Percentiles rank a stretch among this genome's conserved stretches.
phyloP scores from a whole-genome alignment of 2,113 vertebrate genomes.

The Drymodes brunneopygia region DNA sequence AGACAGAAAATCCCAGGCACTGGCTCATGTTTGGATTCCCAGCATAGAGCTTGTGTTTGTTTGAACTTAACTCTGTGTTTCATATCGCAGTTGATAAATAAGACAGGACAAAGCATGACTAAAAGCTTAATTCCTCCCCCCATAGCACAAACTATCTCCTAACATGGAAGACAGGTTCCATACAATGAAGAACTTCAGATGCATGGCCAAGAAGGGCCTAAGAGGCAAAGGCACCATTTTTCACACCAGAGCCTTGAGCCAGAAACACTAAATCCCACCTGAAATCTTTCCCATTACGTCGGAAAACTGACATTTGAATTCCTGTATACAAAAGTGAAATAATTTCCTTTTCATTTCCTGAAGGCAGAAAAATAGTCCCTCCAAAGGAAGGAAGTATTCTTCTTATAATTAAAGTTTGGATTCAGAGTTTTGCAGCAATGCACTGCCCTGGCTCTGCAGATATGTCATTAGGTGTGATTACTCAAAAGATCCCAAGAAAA shows the following conservation, averaged over 20 bases:
- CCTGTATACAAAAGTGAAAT: background rate
- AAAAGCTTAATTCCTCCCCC: background rate
- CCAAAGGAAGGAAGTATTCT: background rate
- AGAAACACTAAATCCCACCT: background rate
- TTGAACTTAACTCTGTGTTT: background rate
- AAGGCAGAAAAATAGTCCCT: background rate
- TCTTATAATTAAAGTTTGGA: background rate
- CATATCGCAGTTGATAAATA: background rate
- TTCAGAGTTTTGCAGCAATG: background rate
- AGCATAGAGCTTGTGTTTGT: background rate
- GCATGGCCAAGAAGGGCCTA: background rate
- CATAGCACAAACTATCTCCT: background rate
- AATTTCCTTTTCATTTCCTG: slow-evolving; percentile 20
- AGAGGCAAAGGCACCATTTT: background rate
- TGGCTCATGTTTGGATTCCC: background rate
- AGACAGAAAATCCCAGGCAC: background rate
- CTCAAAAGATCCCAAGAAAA: background rate
- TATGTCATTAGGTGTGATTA: background rate
- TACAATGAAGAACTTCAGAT: background rate
- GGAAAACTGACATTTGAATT: background rate
- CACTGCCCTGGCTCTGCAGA: background rate
- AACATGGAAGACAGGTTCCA: background rate
- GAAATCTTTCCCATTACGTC: background rate
- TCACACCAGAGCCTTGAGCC: background rate
- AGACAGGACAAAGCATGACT: background rate